Conservation (phyloP, 2,113 vertebrate genomes). For the Microcebus ravelobensis region DNA sequence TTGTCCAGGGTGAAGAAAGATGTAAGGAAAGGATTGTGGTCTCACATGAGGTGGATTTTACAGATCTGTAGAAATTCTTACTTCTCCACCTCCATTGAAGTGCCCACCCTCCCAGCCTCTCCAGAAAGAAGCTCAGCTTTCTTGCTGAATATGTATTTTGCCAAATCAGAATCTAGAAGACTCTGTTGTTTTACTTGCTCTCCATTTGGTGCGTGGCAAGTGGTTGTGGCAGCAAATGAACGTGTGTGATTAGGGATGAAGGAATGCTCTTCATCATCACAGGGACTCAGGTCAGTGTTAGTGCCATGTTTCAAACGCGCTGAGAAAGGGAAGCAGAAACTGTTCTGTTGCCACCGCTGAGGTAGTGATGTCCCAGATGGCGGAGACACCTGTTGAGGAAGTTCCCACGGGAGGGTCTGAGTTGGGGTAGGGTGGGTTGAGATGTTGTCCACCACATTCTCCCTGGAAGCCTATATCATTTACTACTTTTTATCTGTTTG, state of each 20-base stretch:
- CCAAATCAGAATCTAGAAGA: not conserved
- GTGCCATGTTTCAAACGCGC: not conserved
- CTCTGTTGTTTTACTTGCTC: not conserved
- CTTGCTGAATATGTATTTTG: not conserved
- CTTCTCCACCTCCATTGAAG: not conserved
- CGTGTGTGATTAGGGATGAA: not conserved
- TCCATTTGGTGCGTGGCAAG: not conserved
- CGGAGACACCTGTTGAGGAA: not conserved
- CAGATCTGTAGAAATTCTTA: not conserved
- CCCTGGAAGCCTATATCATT: not conserved
- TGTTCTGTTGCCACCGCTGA: not conserved
- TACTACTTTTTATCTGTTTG: not conserved
- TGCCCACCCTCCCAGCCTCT: not conserved
- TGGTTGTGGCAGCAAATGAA: not conserved
- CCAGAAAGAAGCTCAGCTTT: not conserved
- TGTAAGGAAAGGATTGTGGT: not conserved
- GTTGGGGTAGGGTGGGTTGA: not conserved
- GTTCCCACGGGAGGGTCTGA: not conserved
- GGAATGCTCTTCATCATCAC: not conserved
- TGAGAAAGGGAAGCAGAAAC: not conserved
- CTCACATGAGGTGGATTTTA: not conserved
- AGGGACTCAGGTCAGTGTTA: not conserved
- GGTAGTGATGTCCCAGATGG: no score
- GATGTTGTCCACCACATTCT: not conserved
- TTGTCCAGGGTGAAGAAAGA: not conserved